Evolutionary conservation across 2,113 vertebrate genomes (phyloP).

Genomic region (Elephantulus edwardii): DNA sequence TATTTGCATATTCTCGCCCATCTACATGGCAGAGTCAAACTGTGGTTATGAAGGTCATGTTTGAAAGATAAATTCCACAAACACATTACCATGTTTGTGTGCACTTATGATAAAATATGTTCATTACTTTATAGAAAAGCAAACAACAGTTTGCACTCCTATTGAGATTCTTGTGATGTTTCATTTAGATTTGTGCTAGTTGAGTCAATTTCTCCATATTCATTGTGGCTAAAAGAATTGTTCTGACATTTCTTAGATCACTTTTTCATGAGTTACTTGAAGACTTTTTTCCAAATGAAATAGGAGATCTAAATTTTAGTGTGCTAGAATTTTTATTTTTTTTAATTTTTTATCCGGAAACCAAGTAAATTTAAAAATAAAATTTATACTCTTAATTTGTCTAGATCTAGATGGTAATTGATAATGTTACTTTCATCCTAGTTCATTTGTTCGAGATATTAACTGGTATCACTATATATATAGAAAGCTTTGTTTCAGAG

Average conservation of each 20-base stretch:
- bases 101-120: background rate
- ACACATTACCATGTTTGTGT: slow-evolving; percentile 1
- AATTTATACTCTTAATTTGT: background rate
- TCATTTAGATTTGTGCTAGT: slow-evolving; percentile 25
- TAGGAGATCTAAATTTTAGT: slow-evolving; percentile 40
- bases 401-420: background rate
- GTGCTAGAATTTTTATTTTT: background rate
- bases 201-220: slow-evolving; percentile 22
- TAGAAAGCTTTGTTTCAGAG: background rate
- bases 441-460: background rate
- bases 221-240: slow-evolving; percentile 44
- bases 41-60: too few species aligned
- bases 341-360: background rate
- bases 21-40: too few species aligned
- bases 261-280: background rate
- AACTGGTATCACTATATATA: slow-evolving; percentile 13
- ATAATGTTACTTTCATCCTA: background rate
- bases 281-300: background rate
- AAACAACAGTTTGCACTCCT: slow-evolving; percentile 45
- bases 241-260: slow-evolving; percentile 55
- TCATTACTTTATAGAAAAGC: slow-evolving; percentile 49
- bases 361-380: background rate
- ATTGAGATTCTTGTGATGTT: slow-evolving; percentile 44
- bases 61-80: too few species aligned
- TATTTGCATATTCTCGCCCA: too few species aligned